These are phyloP conservation scores for Tipula unca DNA, from an alignment of 2,888 invertebrate species.

Conservation along the genomic window DNA sequence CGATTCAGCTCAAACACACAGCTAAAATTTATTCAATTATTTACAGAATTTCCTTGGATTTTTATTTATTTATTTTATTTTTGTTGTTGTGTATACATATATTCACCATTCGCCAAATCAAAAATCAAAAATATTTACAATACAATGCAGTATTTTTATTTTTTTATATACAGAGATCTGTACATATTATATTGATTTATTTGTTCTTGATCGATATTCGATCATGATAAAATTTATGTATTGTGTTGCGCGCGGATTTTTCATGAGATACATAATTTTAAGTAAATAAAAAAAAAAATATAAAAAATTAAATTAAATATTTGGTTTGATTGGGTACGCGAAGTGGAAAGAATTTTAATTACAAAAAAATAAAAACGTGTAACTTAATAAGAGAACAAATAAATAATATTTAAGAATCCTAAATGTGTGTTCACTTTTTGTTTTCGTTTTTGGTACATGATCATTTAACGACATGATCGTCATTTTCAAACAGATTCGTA, in stretches of 20 bases:
- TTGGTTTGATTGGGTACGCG: neutral
- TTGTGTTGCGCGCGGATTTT: neutral
- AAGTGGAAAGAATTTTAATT: slow-evolving; percentile 14
- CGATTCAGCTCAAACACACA: neutral
- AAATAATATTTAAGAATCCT: slow-evolving; percentile 14
- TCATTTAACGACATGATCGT: neutral
- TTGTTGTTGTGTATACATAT: neutral
- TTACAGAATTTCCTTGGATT: neutral
- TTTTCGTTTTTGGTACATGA: neutral
- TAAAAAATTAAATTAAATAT: neutral
- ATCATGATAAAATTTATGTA: slow-evolving; percentile 8
- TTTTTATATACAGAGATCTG: neutral
- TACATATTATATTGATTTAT: neutral
- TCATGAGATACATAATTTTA: neutral
- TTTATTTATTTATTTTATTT: neutral
- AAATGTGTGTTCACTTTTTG: neutral
- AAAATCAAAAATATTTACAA: neutral
- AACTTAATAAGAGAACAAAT: neutral
- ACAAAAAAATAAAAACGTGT: neutral
- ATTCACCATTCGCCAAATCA: neutral
- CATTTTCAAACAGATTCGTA: neutral
- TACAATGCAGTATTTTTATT: neutral
- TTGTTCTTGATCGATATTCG: slow-evolving; percentile 8
- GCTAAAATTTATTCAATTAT: neutral
- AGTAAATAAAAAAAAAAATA: neutral